Evolutionary conservation across 2,888 invertebrate species (phyloP), one percentile per base, ranked within the genome.

Genomic region (Aspidapion aeneum): DNA sequence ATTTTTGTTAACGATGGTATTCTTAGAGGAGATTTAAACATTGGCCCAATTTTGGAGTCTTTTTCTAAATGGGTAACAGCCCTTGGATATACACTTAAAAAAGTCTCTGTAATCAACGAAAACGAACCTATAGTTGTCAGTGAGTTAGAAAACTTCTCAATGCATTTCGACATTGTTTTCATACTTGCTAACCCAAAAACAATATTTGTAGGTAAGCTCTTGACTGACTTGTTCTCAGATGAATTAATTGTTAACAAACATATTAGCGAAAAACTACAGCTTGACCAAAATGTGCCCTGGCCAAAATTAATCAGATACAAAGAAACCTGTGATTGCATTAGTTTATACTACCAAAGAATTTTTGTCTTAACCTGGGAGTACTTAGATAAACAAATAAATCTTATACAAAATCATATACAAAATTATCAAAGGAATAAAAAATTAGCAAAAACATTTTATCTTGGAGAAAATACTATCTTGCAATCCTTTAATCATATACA

Each of bases 91-190:
- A 52, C 65, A 3, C 60, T 70, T 20, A 64, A 66, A 48, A 69
- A 69, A 64, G 58, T 70, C 21, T 56, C 68, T 5, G 22, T 69
- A 16, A 48, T 68, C 35, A 57, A 62, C 3, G 69, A 72, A 61
- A 48, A 66, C 55, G 68, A 66, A 20, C 61, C 57, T 12, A 19
- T 61, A 19, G 21, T 71, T 48, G 60, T 62, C 7, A 18, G 55
- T 18, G 68, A 71, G 60, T 57, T 72, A 51, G 56, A 63, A 7
- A 54, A 18, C 9, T 55, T 69, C 18, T 61, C 65, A 16, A 75
- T 72, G 63, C 66, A 72, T 50, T 73, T 64, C 61, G 75, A 77
- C 69, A 65, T 77, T 57, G 68, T 75, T 1, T 57, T 77, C 9
- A 61, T 75, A 35, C 62, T 76, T 21, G 67, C 68, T 21, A 66